These are phyloP conservation scores for Gila orcuttii DNA, from an alignment of 2,113 vertebrate genomes.

Conservation along the genomic window DNA sequence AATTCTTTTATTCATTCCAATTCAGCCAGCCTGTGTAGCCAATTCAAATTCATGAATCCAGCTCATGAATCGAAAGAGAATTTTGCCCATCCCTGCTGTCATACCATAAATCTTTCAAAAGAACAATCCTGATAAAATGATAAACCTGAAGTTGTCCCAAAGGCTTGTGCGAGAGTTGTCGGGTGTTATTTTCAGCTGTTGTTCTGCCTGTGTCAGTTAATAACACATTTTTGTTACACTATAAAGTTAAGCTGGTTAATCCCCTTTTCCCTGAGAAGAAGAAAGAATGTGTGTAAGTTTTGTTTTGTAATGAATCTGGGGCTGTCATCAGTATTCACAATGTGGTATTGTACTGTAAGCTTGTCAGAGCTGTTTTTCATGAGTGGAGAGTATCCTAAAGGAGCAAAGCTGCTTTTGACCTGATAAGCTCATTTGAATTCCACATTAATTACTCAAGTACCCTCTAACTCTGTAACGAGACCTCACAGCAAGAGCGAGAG, in stretches of 20 bases:
- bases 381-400: conserved; percentile 71
- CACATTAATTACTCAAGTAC: conserved; percentile 75
- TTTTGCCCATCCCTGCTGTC: conserved; percentile 9
- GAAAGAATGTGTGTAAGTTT: conserved; percentile 61
- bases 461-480: conserved; percentile 69
- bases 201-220: conserved; percentile 64
- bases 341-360: conserved; percentile 63
- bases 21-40: neutral
- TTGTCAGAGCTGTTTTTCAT: conserved; percentile 72
- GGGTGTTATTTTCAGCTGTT: conserved; percentile 56
- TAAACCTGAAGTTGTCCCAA: conserved; percentile 15
- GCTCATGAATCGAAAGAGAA: conserved; percentile 5
- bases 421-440: conserved; percentile 84
- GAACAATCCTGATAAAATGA: neutral
- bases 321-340: conserved; percentile 71
- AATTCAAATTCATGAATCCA: conserved; percentile 14
- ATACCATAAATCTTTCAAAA: conserved; percentile 21
- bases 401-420: conserved; percentile 80
- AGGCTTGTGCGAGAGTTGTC: conserved; percentile 46
- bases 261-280: conserved; percentile 60
- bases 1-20: neutral
- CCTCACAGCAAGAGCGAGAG: conserved; percentile 54
- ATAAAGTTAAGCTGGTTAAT: conserved; percentile 74
- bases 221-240: conserved; percentile 67
- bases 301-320: conserved; percentile 71